Evolutionary conservation across 2,113 vertebrate species (phyloP).

Genomic region (Odocoileus virginianus): DNA sequence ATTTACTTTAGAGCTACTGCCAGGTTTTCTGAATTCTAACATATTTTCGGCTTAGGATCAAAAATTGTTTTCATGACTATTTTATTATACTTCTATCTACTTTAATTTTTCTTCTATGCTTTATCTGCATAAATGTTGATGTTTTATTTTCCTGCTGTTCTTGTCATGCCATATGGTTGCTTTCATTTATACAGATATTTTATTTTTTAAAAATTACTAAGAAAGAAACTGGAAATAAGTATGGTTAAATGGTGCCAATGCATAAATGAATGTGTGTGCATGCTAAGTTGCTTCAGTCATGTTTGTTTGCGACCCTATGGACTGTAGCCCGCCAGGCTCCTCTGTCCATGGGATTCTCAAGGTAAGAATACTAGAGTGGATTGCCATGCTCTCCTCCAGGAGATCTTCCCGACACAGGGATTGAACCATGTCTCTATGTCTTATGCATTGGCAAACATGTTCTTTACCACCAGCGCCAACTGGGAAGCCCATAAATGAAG

Average conservation of each 20-base stretch:
- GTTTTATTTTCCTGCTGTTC: constrained; percentile 21
- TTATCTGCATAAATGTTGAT: background rate
- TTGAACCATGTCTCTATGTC: background rate
- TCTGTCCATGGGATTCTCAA: background rate
- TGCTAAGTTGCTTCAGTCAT: background rate
- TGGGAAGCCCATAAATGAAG: background rate
- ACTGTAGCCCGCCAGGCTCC: background rate
- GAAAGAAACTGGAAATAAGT: background rate
- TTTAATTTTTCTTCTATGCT: background rate
- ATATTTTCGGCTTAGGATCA: background rate
- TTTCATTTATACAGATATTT: background rate
- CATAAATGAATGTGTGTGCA: background rate
- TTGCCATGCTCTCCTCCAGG: background rate
- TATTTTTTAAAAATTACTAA: background rate
- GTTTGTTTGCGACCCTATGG: background rate
- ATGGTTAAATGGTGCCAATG: background rate
- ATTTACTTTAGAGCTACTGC: background rate
- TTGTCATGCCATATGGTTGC: background rate
- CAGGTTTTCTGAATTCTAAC: background rate
- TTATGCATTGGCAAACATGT: background rate
- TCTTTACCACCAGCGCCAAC: background rate
- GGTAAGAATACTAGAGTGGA: background rate
- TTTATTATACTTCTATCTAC: background rate
- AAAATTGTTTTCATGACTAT: background rate
- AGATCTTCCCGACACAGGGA: background rate